These are phyloP conservation scores for Pseudolycoriella hygida DNA, from an alignment of 2,888 invertebrate genomes.

Conservation along the genomic window DNA sequence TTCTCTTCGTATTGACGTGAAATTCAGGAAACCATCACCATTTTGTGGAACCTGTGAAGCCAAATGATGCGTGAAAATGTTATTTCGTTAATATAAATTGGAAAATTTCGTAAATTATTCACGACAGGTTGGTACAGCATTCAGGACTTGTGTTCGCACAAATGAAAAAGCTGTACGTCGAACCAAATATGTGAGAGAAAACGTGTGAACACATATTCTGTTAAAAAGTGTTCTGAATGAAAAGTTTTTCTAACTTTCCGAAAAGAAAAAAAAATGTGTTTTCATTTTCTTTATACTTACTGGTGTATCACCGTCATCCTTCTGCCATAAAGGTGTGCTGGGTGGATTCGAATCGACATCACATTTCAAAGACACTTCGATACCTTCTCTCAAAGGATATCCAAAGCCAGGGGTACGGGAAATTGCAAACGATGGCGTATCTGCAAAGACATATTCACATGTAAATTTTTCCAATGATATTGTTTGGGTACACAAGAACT, in stretches of 20 bases:
- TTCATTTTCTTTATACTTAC: constrained; percentile 24
- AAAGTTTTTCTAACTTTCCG: neutral
- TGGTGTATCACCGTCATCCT: constrained; percentile 37
- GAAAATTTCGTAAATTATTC: neutral
- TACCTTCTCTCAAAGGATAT: constrained; percentile 71
- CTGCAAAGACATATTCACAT: constrained; percentile 32
- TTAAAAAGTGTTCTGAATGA: no score
- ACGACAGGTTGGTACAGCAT: neutral
- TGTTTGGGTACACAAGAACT: no score
- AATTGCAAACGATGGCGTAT: constrained; percentile 83
- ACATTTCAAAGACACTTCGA: constrained; percentile 75
- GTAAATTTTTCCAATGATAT: neutral
- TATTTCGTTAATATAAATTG: neutral
- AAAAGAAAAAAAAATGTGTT: neutral
- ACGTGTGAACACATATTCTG: no score
- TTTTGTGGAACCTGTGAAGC: constrained; percentile 41
- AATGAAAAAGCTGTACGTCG: no score
- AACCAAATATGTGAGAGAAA: no score
- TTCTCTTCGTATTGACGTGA: constrained; percentile 55
- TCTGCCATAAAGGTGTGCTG: constrained; percentile 68
- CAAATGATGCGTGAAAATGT: constrained; percentile 4
- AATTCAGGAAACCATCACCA: constrained; percentile 68
- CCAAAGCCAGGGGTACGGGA: constrained; percentile 88
- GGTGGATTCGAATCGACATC: constrained; percentile 88
- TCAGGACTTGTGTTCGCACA: no score